Percentiles rank a stretch among this genome's conserved stretches.
Conservation (phyloP, 2,888 invertebrate genomes). For the Archips crataeganus region DNA sequence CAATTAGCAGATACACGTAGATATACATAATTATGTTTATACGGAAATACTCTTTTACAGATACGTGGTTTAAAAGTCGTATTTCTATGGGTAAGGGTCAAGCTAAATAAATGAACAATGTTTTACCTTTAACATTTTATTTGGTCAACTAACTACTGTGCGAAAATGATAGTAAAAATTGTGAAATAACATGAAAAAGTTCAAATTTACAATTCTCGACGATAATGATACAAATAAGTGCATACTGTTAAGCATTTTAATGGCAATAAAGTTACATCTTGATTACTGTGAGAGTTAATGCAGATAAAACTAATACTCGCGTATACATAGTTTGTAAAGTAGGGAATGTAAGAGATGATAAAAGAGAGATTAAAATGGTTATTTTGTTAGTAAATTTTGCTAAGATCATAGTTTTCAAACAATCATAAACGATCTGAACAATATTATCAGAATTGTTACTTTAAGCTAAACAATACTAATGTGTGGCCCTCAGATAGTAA, state of each 20-base stretch:
- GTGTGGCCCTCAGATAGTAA: no score
- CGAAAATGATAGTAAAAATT: constrained; percentile 7
- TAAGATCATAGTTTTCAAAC: no score
- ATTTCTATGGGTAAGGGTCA: constrained; percentile 46
- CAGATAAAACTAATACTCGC: neutral
- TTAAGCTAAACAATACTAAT: no score
- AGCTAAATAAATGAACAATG: constrained; percentile 44
- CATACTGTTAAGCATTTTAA: no score
- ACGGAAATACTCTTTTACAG: neutral
- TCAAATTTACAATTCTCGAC: neutral
- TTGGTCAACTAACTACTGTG: constrained; percentile 36
- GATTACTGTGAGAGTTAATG: neutral
- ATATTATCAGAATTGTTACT: no score
- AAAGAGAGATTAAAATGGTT: no score
- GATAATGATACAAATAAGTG: neutral
- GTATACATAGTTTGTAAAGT: neutral
- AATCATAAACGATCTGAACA: no score
- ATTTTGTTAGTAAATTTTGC: no score
- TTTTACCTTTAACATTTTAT: constrained; percentile 41
- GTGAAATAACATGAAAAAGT: neutral
- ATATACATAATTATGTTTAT: neutral
- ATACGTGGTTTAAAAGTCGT: neutral
- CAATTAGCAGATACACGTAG: neutral
- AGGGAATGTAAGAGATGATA: neutral
- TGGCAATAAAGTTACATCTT: neutral